A percentile compares a stretch with the other conserved stretches of the same genome.
Conservation (phyloP, 2,888 invertebrate species). For the Eupithecia subfuscata region DNA sequence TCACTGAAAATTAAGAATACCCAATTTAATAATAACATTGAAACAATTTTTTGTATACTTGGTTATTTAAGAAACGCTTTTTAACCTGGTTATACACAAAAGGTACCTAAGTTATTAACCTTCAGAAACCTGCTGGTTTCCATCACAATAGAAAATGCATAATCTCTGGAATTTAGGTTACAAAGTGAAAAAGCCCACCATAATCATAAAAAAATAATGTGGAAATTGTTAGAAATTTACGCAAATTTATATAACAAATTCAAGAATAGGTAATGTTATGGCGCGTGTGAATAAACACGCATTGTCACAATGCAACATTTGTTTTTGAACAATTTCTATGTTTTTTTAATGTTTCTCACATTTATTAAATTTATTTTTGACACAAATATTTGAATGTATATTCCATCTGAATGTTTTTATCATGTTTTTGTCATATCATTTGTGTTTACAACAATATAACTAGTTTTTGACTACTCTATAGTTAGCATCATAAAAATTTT, state of each 20-base stretch:
- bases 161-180: conserved; percentile 6
- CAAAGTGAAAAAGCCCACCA: neutral
- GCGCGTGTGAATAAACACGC: neutral
- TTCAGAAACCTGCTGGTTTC: neutral
- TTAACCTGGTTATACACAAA: conserved; percentile 1
- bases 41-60: neutral
- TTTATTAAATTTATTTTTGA: neutral
- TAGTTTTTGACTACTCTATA: neutral
- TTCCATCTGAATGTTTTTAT: neutral
- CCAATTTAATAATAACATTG: neutral
- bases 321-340: conserved; percentile 1
- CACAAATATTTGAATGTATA: neutral
- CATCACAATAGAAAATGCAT: conserved; percentile 6
- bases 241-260: conserved; percentile 1
- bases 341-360: neutral
- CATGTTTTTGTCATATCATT: neutral
- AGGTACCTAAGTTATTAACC: neutral
- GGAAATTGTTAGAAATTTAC: conserved; percentile 9
- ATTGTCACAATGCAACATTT: neutral
- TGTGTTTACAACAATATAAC: neutral
- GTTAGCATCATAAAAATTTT: neutral
- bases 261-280: neutral
- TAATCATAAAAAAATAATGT: conserved; percentile 1
- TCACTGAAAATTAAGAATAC: neutral
- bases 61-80: neutral